Evolutionary conservation across 2,888 invertebrate genomes (phyloP).

Genomic region (Eretmocerus hayati): DNA sequence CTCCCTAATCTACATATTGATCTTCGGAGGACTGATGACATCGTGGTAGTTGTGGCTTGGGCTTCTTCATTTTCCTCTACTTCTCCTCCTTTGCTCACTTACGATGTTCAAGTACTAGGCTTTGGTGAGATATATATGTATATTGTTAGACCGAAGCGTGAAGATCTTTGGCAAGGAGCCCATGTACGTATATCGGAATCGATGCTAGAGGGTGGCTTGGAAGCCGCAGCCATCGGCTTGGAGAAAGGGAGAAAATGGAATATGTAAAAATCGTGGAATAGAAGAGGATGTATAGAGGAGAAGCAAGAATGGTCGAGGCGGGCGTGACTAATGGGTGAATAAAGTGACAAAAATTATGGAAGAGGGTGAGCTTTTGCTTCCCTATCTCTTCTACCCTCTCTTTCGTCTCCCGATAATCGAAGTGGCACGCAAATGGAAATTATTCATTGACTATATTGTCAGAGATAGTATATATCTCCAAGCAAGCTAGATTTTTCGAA

Average conservation of each 20-base stretch:
- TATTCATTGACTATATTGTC: no score
- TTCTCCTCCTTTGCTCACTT: no score
- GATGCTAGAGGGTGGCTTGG: background rate
- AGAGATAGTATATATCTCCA: no score
- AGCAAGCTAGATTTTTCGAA: conserved; percentile 2
- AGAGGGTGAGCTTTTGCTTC: background rate
- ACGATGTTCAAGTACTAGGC: no score
- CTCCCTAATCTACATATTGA: conserved; percentile 42
- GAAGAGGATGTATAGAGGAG: background rate
- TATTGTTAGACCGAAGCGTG: no score
- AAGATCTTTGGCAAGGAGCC: conserved; percentile 26
- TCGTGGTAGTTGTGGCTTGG: conserved; percentile 20
- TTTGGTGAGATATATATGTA: no score
- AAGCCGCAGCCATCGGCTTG: no score
- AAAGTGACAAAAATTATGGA: conserved; percentile 11
- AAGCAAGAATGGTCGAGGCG: conserved; percentile 1
- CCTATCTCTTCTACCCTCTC: no score
- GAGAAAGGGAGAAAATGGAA: conserved; percentile 14
- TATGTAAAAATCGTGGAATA: conserved; percentile 16
- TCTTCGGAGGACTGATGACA: conserved; percentile 29
- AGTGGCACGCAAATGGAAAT: conserved; percentile 6
- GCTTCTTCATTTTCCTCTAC: no score
- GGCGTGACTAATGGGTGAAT: conserved; percentile 19
- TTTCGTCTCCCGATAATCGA: background rate
- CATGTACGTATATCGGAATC: conserved; percentile 17